phyloP scores from a whole-genome alignment of 1,140 invertebrate genomes.

The Oryctes rhinoceros region DNA sequence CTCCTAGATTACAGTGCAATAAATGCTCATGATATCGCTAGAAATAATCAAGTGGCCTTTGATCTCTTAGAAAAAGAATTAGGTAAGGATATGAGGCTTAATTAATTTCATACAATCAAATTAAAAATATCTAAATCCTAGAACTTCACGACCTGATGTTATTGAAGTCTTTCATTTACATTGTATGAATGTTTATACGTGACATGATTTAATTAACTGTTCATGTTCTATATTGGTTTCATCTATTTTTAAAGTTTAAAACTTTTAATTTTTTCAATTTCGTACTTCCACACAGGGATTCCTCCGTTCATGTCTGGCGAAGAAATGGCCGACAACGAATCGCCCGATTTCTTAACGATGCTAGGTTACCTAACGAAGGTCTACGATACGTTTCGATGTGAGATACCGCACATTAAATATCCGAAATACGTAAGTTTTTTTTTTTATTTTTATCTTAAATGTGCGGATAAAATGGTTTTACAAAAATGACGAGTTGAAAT shows the following conservation, averaged over 20 bases:
- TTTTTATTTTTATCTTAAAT: not conserved
- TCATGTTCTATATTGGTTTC: no score
- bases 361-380: conserved; percentile 88
- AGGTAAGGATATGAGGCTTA: conserved; percentile 45
- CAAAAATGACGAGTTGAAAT: not conserved
- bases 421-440: conserved; percentile 71
- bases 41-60: conserved; percentile 84
- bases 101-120: no score
- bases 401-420: conserved; percentile 84
- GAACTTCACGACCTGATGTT: no score
- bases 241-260: no score
- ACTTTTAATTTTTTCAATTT: not conserved
- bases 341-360: conserved; percentile 80
- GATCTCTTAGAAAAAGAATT: conserved; percentile 80
- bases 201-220: no score
- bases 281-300: conserved; percentile 66
- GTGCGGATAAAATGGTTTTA: not conserved
- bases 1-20: conserved; percentile 79
- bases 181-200: no score
- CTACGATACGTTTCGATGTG: conserved; percentile 82
- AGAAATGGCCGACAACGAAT: conserved; percentile 77
- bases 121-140: no score
- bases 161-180: no score
- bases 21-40: conserved; percentile 67
- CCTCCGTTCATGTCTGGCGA: conserved; percentile 82